A percentile compares a stretch with the other conserved stretches of the same genome.
phyloP scores from a whole-genome alignment of 2,888 invertebrate genomes.

The Eupithecia subumbrata region DNA sequence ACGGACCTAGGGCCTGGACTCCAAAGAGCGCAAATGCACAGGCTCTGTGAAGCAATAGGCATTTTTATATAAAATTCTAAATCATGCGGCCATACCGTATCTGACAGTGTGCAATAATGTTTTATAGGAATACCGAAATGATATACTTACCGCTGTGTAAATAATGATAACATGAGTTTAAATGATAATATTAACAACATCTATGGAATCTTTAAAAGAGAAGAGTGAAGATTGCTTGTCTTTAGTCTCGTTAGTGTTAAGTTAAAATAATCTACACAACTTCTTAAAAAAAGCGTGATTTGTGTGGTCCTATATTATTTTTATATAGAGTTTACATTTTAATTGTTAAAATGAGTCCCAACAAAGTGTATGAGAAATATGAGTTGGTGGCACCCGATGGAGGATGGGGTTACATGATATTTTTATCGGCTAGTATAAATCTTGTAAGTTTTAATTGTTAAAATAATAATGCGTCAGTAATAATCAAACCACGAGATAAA shows the following conservation, averaged over 20 bases:
- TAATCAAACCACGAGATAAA: no score
- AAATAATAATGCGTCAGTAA: neutral
- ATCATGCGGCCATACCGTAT: neutral
- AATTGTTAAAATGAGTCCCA: conserved; percentile 25
- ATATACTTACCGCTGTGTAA: conserved; percentile 31
- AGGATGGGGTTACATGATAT: conserved; percentile 88
- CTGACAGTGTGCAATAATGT: neutral
- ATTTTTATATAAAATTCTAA: neutral
- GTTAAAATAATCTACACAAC: neutral
- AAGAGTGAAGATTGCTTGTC: conserved; percentile 4
- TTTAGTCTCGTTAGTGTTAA: conserved; percentile 12
- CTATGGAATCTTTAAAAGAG: conserved; percentile 1
- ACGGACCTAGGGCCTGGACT: no score
- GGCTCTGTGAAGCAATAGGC: neutral
- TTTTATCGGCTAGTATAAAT: conserved; percentile 83
- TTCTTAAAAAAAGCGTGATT: neutral
- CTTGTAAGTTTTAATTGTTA: conserved; percentile 78
- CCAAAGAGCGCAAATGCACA: no score
- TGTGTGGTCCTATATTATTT: neutral
- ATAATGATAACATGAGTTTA: conserved; percentile 34
- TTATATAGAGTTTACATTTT: neutral
- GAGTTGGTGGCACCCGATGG: conserved; percentile 84
- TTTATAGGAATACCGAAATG: neutral
- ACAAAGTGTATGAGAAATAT: conserved; percentile 51
- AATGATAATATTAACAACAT: neutral